Evolutionary conservation across 2,113 vertebrate species (phyloP).

Genomic region (Ginglymostoma cirratum): DNA sequence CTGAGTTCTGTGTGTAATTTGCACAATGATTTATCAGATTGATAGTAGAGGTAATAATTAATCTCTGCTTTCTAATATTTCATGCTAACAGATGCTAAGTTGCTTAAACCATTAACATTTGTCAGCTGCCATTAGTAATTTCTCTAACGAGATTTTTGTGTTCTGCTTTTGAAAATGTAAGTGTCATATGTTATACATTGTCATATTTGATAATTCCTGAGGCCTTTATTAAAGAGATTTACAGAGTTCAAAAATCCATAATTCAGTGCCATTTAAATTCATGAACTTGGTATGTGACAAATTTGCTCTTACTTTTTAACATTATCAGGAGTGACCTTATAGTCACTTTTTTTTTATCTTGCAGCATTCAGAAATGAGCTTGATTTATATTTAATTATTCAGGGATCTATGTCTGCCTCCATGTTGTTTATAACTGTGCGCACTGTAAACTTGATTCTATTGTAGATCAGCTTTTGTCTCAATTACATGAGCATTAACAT

Average conservation of each 20-base stretch:
- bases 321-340: slow-evolving; percentile 52
- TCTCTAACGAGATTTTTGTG: slow-evolving; percentile 87
- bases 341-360: slow-evolving; percentile 43
- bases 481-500: slow-evolving; percentile 34
- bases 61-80: slow-evolving; percentile 72
- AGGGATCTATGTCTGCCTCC: not conserved
- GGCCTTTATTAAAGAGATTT: slow-evolving; percentile 73
- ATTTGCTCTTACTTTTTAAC: slow-evolving; percentile 56
- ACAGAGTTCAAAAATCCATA: slow-evolving; percentile 62
- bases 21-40: slow-evolving; percentile 62
- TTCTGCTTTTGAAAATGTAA: slow-evolving; percentile 63
- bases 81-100: slow-evolving; percentile 73
- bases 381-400: slow-evolving; percentile 56
- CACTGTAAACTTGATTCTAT: slow-evolving; percentile 19
- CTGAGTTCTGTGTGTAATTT: slow-evolving; percentile 55
- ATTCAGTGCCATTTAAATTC: slow-evolving; percentile 54
- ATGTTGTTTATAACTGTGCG: not conserved
- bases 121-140: slow-evolving; percentile 82
- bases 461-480: slow-evolving; percentile 18
- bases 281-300: slow-evolving; percentile 57
- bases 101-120: slow-evolving; percentile 73
- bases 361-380: slow-evolving; percentile 41
- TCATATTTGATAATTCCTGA: slow-evolving; percentile 72
- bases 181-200: slow-evolving; percentile 69
- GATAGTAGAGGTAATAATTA: slow-evolving; percentile 74